Evolutionary conservation across 2,888 invertebrate species (phyloP), one percentile per base, ranked within the genome.

Genomic region (Netelia virgata): DNA sequence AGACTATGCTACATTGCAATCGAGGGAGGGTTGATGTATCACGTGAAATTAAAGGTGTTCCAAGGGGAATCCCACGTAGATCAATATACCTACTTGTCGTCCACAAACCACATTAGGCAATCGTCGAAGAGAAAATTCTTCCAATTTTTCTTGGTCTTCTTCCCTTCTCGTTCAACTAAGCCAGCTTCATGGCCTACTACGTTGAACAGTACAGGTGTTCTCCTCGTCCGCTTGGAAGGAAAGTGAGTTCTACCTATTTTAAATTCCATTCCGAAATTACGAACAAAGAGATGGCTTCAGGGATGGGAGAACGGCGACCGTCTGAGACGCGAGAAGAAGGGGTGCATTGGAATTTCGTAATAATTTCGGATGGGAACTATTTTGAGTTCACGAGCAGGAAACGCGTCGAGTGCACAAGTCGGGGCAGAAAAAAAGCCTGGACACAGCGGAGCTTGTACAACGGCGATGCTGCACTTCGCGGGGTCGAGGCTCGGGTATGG

Each of bases 401-500:
- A 43, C 59, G 43, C 14, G 47, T 41, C 36, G 43, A 14, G 47
- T 11, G 41, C 10, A 28, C 16, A 64, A 55, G 28, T 10, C 57
- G 11, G 47, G 16, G 18, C 36, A 53, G 43, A 43, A 81, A 82
- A 82, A 66, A 53, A 61, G 50, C 36, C 23, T n/a, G 63, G 57
- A 63, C n/a, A 64, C 68, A 43, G 61, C 61, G 61, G 50, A 64
- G 53, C 78, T 70, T n/a, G 28, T 69, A 78, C 10, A 69, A 59
- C 55, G 36, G 66, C 76, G 69, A 61, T 78, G 83, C 81, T 86
- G 84, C 86, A 86, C 89, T 89, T 87, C 18, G 72, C 87, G 88
- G 88, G 88, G 89, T 90, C 89, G 89, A 90, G 87, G 89, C 88
- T 89, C 87, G 76, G 88, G 87, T 88, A 23, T 82, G n/a, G 64